Conservation (phyloP, 2,113 vertebrate genomes). For the Ammodytes marinus region DNA sequence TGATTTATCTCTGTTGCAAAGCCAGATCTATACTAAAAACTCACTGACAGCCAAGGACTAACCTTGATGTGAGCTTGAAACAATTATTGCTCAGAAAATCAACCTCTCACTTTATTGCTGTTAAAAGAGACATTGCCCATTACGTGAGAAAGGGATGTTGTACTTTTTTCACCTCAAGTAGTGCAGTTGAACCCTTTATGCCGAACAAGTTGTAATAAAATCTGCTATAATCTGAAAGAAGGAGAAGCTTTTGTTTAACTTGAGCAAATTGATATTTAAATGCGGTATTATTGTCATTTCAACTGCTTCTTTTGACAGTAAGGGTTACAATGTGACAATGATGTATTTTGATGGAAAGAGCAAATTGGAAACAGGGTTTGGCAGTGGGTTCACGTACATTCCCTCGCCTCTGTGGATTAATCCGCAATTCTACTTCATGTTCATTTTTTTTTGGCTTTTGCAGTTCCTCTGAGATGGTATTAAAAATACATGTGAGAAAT, state of each 20-base stretch:
- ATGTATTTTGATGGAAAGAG: slow-evolving; percentile 35
- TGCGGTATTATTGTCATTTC: slow-evolving; percentile 3
- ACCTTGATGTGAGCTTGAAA: slow-evolving; percentile 40
- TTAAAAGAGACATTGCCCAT: slow-evolving; percentile 48
- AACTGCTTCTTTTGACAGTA: not conserved
- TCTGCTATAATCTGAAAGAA: slow-evolving; percentile 39
- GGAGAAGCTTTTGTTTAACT: slow-evolving; percentile 24
- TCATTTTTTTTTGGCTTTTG: slow-evolving; percentile 36
- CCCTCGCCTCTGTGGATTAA: slow-evolving; percentile 21
- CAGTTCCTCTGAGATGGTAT: slow-evolving; percentile 43
- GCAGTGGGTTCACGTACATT: slow-evolving; percentile 20
- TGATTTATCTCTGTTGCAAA: slow-evolving; percentile 40
- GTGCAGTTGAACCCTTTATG: slow-evolving; percentile 44
- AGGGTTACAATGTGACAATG: slow-evolving; percentile 15
- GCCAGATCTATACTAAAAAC: slow-evolving; percentile 24
- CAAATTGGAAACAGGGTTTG: slow-evolving; percentile 36
- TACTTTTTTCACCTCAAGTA: slow-evolving; percentile 38
- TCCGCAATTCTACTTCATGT: slow-evolving; percentile 62
- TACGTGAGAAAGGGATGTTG: slow-evolving; percentile 22
- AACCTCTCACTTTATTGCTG: slow-evolving; percentile 37
- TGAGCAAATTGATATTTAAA: slow-evolving; percentile 17
- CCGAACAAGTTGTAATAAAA: slow-evolving; percentile 34
- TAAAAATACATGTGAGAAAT: slow-evolving; percentile 53
- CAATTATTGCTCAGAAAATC: slow-evolving; percentile 50
- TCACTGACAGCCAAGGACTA: slow-evolving; percentile 31